Percentiles rank a stretch among this genome's conserved stretches.
Conservation (phyloP, 2,888 invertebrate species). For the Orthosia cruda region DNA sequence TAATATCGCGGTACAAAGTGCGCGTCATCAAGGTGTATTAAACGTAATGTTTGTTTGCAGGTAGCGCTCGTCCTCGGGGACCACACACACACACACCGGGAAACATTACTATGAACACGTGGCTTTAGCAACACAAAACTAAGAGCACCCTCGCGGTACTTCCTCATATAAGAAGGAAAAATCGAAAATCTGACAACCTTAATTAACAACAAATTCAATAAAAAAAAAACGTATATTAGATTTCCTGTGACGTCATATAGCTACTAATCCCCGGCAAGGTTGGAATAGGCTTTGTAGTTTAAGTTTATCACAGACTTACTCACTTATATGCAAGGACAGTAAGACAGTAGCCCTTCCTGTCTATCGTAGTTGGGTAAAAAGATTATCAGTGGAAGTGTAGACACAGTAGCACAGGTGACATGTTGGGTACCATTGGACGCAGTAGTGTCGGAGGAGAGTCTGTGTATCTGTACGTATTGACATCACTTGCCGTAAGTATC, state of each 20-base stretch:
- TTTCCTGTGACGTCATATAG: neutral
- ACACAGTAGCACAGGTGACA: too few relatives aligned
- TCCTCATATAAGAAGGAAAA: neutral
- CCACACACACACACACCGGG: neutral
- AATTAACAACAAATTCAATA: neutral
- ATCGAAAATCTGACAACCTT: neutral
- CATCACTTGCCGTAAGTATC: neutral
- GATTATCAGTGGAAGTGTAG: too few relatives aligned
- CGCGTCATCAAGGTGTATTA: conserved; percentile 41
- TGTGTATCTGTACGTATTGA: neutral
- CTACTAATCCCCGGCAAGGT: neutral
- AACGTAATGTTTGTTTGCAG: conserved; percentile 32
- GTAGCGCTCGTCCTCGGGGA: conserved; percentile 15
- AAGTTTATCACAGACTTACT: neutral
- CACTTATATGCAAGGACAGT: neutral
- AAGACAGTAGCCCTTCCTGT: too few relatives aligned
- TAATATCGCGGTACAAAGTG: conserved; percentile 22
- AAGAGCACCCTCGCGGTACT: neutral
- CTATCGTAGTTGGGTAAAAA: neutral
- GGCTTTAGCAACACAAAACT: neutral
- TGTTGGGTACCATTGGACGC: too few relatives aligned
- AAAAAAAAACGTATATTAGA: neutral
- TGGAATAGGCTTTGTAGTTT: neutral
- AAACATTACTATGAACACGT: neutral
- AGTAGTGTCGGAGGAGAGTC: neutral